Evolutionary conservation across 2,797 vertebrate species (phyloP), one percentile per base, ranked within the genome.

Genomic region (Melanotaenia parkinsoni): DNA sequence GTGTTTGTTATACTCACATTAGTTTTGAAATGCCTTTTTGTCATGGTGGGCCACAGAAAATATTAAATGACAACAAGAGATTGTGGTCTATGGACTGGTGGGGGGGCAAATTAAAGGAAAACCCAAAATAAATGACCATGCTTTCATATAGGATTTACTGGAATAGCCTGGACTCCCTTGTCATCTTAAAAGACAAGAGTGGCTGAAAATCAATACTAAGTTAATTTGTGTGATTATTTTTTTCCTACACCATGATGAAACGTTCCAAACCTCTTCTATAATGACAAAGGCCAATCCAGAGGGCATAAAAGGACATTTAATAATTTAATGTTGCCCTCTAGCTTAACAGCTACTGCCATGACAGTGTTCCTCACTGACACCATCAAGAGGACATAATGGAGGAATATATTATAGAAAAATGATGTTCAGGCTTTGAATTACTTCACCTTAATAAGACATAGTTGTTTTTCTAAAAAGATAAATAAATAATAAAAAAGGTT

Each of bases 201-300:
- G 67, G 72, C 53, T 57, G 47, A 57, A 73, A 81, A 80, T 81
- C 73, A 74, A 79, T 74, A 54, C 9, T 62, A 72, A 71, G 47
- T 67, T 18, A 57, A 80, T 58, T 37, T 59, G 60, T 40, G 66
- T 33, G 38, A 58, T 72, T 18, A 66, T 62, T 50, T 72, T 58
- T 58, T 67, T 54, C 16, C 57, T 2, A 35, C 56, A 59, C 32
- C 1, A 9, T 67, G 50, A 76, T 76, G 50, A 72, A 79, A 64
- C 38, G 50, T 68, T 81, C 65, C 56, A 68, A 13, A 64, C 57
- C 43, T 60, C 56, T 26, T 59, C 28, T 56, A 22, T 26, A 37
- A 63, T 40, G 62, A 63, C 50, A 56, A 63, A 30, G 35, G 56
- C 40, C 30, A 43, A 58, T 40, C 50, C 30, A 26, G 58, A 38